Base-by-base conservation (phyloP, 1,140 invertebrate species). In the Zaprionus ornatus region DNA sequence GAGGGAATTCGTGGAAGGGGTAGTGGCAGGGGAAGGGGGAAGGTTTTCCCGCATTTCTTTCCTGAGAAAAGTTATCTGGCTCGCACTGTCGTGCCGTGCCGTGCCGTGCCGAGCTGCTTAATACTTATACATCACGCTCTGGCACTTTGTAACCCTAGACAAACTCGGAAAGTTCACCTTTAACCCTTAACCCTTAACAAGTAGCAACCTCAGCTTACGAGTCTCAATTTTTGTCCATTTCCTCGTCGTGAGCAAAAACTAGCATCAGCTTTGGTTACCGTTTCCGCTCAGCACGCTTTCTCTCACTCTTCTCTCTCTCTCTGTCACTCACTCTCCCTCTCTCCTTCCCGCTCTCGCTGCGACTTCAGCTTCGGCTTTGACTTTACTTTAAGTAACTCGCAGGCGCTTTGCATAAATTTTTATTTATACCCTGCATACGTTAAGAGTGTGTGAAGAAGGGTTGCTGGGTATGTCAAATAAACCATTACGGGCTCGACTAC, bases 351-450 rank as follows among this genome's bases (percentile, higher is more conserved):
- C 15, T 48, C 45, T 21, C 7, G 17, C 45, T 48, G 45, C 45
- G 10, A 13, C 45, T 50, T 66, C 72, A 75, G 80, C 73, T 64
- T 40, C 71, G 74, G 78, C 81, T 82, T 82, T 88, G 73, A 81
- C 77, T 70, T 87, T 81, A 75, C 80, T 88, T 88, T 80, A 88
- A 88, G 84, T 88, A 88, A 90, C 84, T 90, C 77, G 59, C 74
- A 70, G 78, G 85, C 78, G 84, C 85, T 88, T 88, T 88, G 85
- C 84, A 88, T 90, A 88, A 88, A 84, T 88, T 88, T 84, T 66
- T 66, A 65, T 55, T 35, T 9, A 45, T 45, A 45, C 40, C 40
- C 40, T 45, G 40, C 40, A 17, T 45, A 9, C 7, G 40, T 45
- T 6, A 17, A 45, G 7, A 17, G 7, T 45, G 40, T 7, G 40